Conservation (phyloP, 1,140 invertebrate species). For the Heliconius hermathena region DNA sequence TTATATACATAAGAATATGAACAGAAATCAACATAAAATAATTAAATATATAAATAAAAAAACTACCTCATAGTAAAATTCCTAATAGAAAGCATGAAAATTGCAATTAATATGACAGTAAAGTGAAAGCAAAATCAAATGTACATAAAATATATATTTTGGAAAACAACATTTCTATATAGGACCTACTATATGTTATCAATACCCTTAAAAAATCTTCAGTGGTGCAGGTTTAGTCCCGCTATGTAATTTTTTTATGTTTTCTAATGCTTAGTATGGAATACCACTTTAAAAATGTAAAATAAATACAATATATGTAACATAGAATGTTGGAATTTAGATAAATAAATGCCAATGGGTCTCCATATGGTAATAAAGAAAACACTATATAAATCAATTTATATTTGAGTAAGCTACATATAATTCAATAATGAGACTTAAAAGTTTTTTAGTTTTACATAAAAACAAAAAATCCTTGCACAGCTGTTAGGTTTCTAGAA, state of each 20-base stretch:
- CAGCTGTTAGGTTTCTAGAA: neutral
- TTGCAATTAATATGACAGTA: neutral
- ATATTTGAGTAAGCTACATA: neutral
- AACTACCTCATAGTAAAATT: conserved; percentile 3
- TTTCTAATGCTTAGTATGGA: neutral
- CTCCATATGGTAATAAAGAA: neutral
- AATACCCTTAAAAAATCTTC: too few relatives aligned
- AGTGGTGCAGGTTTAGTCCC: too few relatives aligned
- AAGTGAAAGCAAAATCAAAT: neutral
- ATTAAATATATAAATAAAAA: conserved; percentile 3
- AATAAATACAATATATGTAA: neutral
- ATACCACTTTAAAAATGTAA: neutral
- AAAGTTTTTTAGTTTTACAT: neutral
- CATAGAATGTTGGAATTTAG: neutral
- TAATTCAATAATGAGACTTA: neutral
- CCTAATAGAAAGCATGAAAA: conserved; percentile 11
- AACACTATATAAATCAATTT: neutral
- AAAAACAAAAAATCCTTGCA: neutral
- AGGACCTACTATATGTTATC: too few relatives aligned
- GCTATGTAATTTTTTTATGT: too few relatives aligned
- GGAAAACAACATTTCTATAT: too few relatives aligned
- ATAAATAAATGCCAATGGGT: neutral
- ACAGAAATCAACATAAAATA: neutral
- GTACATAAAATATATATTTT: too few relatives aligned
- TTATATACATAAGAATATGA: neutral